These are phyloP conservation scores for Noctilio leporinus DNA, from an alignment of 2,113 vertebrate genomes.

Conservation along the genomic window DNA sequence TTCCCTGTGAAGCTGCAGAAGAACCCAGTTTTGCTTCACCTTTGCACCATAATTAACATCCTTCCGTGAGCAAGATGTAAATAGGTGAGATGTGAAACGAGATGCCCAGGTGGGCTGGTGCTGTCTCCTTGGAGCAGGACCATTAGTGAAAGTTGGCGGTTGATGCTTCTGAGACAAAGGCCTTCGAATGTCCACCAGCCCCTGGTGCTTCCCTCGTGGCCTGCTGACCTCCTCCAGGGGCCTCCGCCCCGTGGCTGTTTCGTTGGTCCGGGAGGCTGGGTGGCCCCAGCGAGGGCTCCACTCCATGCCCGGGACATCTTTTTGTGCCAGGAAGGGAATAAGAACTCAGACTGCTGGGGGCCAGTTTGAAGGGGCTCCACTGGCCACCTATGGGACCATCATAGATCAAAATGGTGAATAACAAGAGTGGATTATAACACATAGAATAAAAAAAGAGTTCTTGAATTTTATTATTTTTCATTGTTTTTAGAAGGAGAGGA, in stretches of 20 bases:
- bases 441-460: background rate
- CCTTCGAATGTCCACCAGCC: background rate
- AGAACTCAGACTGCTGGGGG: background rate
- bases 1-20: background rate
- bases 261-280: background rate
- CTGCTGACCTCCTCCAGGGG: background rate
- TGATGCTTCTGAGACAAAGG: background rate
- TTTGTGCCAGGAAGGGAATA: background rate
- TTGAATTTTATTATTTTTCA: background rate
- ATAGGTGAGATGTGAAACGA: background rate
- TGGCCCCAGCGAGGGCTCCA: background rate
- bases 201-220: background rate
- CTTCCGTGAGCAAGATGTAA: background rate
- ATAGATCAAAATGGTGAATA: background rate
- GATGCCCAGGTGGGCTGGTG: background rate
- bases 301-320: rapidly evolving
- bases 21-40: background rate
- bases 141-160: background rate
- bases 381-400: background rate
- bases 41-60: background rate
- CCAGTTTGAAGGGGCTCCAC: background rate
- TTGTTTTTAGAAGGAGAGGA: no score
- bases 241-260: rapidly evolving
- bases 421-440: background rate
- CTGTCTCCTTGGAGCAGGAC: background rate